Percentiles rank a stretch among this genome's conserved stretches.
These are phyloP conservation scores for Eptatretus burgeri DNA, from an alignment of 2,113 vertebrate genomes.

Conservation along the genomic window DNA sequence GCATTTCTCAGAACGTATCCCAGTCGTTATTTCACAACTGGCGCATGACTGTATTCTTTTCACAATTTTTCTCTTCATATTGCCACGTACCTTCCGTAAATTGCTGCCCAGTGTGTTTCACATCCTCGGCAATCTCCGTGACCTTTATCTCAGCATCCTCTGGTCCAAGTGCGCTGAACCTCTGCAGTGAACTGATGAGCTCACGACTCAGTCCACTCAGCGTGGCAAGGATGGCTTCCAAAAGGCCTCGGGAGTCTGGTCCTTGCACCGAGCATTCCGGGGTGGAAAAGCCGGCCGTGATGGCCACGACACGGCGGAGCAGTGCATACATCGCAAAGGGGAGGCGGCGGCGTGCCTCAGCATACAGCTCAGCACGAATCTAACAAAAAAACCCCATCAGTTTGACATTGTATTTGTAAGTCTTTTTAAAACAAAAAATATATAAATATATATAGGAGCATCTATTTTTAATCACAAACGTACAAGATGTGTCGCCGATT, in stretches of 20 bases:
- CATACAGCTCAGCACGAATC: neutral
- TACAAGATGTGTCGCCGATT: too few species aligned
- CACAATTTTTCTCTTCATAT: too few species aligned
- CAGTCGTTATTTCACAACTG: too few species aligned
- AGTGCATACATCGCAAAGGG: conserved; percentile 2
- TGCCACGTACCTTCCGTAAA: too few species aligned
- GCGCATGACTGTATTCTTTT: too few species aligned
- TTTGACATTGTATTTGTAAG: too few species aligned
- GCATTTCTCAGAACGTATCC: too few species aligned
- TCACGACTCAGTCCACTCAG: conserved; percentile 5
- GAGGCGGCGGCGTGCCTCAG: conserved; percentile 1
- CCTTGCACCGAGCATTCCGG: neutral
- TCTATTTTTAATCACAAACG: too few species aligned
- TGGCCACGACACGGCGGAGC: conserved; percentile 2
- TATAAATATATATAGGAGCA: too few species aligned
- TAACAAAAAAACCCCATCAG: too few species aligned
- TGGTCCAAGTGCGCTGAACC: neutral
- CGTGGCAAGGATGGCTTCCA: conserved; percentile 1
- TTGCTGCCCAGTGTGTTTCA: neutral
- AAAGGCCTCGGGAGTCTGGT: neutral
- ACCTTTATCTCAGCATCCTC: neutral
- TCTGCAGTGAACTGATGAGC: conserved; percentile 1
- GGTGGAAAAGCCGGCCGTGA: neutral
- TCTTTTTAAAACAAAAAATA: too few species aligned
- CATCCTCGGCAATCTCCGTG: neutral